These are phyloP conservation scores for Champsocephalus gunnari DNA, from an alignment of 2,797 vertebrate species.

Conservation along the genomic window DNA sequence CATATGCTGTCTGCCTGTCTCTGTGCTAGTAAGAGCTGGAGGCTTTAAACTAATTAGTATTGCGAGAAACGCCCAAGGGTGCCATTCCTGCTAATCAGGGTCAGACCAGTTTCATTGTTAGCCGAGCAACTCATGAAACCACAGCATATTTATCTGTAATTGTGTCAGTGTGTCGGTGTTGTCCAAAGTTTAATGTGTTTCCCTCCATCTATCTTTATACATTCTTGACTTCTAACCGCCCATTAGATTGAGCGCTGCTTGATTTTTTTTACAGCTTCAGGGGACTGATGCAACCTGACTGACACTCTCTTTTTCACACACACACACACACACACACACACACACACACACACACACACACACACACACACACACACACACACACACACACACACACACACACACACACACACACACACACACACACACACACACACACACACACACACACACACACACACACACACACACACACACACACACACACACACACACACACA, in stretches of 20 bases:
- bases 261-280: constrained; percentile 44
- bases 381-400: constrained; percentile 4
- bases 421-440: constrained; percentile 3
- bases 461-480: background rate
- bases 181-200: constrained; percentile 48
- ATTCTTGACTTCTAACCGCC: constrained; percentile 8
- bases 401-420: too few species aligned
- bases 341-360: constrained; percentile 13
- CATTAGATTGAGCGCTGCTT: constrained; percentile 24
- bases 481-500: too few species aligned
- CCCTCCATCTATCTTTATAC: constrained; percentile 36
- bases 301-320: constrained; percentile 39
- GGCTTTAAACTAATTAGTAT: constrained; percentile 55
- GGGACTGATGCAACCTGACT: constrained; percentile 66
- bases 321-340: background rate
- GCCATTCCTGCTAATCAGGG: constrained; percentile 65
- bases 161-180: constrained; percentile 26
- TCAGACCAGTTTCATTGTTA: constrained; percentile 59
- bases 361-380: constrained; percentile 17
- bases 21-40: constrained; percentile 13
- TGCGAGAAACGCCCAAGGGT: constrained; percentile 66
- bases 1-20: background rate
- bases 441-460: constrained; percentile 22
- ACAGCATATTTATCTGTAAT: constrained; percentile 38
- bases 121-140: constrained; percentile 35